These are phyloP conservation scores for Coenonympha arcania DNA, from an alignment of 2,888 invertebrate genomes.

Conservation along the genomic window DNA sequence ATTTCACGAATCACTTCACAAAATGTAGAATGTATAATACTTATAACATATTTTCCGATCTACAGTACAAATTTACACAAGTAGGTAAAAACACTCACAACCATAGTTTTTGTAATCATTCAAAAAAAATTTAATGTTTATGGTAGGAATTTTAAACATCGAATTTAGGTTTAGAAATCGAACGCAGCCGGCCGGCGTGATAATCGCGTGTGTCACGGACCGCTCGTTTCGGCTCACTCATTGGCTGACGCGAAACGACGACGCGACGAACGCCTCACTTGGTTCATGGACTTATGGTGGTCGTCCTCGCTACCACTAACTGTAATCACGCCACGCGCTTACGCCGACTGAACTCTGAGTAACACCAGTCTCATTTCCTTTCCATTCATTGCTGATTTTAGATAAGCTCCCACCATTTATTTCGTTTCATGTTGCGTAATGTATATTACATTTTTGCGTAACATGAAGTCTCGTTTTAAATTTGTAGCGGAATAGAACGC, in stretches of 20 bases:
- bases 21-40: slow-evolving; percentile 9
- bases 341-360: slow-evolving; percentile 39
- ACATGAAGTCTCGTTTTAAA: slow-evolving; percentile 1
- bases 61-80: not conserved
- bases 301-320: slow-evolving; percentile 37
- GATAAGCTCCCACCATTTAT: not conserved
- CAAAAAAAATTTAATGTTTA: not conserved
- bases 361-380: slow-evolving; percentile 20
- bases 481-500: slow-evolving; percentile 25
- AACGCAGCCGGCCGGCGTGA: slow-evolving; percentile 22
- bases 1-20: slow-evolving; percentile 13
- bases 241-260: slow-evolving; percentile 23
- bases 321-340: slow-evolving; percentile 56
- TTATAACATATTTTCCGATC: not conserved
- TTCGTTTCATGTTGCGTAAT: not conserved
- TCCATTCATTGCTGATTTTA: slow-evolving; percentile 29
- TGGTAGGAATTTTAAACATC: slow-evolving; percentile 15
- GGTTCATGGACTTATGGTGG: too few relatives aligned
- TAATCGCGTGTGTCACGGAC: slow-evolving; percentile 25
- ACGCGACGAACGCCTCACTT: slow-evolving; percentile 21
- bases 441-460: not conserved
- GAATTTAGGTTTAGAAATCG: slow-evolving; percentile 18
- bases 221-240: slow-evolving; percentile 27
- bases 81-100: not conserved
- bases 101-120: not conserved